Conservation (phyloP, 1,140 invertebrate genomes). For the Drosophila pruinosa region DNA sequence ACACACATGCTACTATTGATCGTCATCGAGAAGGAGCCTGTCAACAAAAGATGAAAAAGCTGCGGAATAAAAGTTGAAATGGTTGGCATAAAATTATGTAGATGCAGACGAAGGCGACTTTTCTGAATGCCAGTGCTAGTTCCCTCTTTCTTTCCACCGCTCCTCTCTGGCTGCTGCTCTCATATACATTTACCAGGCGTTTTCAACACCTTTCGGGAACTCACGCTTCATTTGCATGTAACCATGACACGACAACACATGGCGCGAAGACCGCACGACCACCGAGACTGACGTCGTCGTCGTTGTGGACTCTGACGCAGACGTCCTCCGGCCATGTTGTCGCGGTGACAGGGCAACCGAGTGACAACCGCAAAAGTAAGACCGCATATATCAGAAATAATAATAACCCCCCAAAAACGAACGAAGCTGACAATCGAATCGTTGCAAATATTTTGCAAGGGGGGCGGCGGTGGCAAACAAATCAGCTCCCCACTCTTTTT, state of each 20-base stretch:
- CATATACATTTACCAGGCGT: slow-evolving; percentile 43
- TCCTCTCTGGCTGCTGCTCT: background rate
- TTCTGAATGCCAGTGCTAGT: slow-evolving; percentile 51
- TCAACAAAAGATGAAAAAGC: slow-evolving; percentile 64
- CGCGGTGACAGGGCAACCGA: slow-evolving; percentile 41
- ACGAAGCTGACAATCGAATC: slow-evolving; percentile 69
- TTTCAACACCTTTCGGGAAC: slow-evolving; percentile 74
- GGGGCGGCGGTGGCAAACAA: too few species aligned
- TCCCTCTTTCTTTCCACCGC: too few species aligned
- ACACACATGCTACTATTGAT: slow-evolving; percentile 15
- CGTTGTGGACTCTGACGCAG: background rate
- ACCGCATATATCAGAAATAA: slow-evolving; percentile 81
- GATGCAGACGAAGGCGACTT: slow-evolving; percentile 40
- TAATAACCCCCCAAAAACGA: slow-evolving; percentile 61
- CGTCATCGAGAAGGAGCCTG: slow-evolving; percentile 41
- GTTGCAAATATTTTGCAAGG: slow-evolving; percentile 65
- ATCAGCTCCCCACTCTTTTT: background rate
- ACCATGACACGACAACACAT: slow-evolving; percentile 58
- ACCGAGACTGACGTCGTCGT: background rate
- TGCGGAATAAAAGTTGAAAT: slow-evolving; percentile 57
- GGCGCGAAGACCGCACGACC: slow-evolving; percentile 47
- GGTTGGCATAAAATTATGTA: slow-evolving; percentile 75
- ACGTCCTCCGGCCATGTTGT: slow-evolving; percentile 7
- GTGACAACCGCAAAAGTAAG: slow-evolving; percentile 79
- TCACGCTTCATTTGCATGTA: slow-evolving; percentile 80